A percentile compares a stretch with the other conserved stretches of the same genome.
Conservation (phyloP, 2,797 vertebrate species). For the Esox masquinongy region DNA sequence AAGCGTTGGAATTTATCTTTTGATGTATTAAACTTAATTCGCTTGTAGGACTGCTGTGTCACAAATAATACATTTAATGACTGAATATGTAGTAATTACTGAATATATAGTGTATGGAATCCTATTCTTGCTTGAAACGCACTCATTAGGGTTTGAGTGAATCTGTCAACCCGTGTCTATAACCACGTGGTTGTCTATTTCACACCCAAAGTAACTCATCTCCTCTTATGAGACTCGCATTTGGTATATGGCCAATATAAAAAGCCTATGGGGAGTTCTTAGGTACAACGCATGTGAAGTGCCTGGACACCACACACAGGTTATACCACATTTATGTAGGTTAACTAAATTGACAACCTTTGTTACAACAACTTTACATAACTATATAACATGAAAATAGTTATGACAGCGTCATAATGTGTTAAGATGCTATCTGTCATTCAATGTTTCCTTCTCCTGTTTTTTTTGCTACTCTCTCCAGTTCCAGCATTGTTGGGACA, state of each 20-base stretch:
- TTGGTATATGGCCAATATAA: slow-evolving; percentile 37
- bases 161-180: slow-evolving; percentile 48
- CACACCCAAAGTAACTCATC: slow-evolving; percentile 66
- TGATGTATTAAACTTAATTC: slow-evolving; percentile 1
- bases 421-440: too few relatives aligned
- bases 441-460: too few relatives aligned
- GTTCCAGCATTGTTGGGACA: too few relatives aligned
- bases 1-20: background rate
- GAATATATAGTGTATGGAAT: slow-evolving; percentile 42
- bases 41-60: background rate
- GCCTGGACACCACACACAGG: too few relatives aligned
- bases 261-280: background rate
- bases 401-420: too few relatives aligned
- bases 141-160: background rate
- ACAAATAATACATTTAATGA: background rate
- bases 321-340: too few relatives aligned
- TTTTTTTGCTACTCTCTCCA: too few relatives aligned
- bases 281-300: too few relatives aligned
- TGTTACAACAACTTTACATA: too few relatives aligned
- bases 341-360: too few relatives aligned
- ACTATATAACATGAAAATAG: too few relatives aligned
- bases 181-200: slow-evolving; percentile 68
- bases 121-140: slow-evolving; percentile 7
- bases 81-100: slow-evolving; percentile 25
- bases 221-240: slow-evolving; percentile 44